phyloP scores from a whole-genome alignment of 1,140 invertebrate species.

The Camponotus floridanus region DNA sequence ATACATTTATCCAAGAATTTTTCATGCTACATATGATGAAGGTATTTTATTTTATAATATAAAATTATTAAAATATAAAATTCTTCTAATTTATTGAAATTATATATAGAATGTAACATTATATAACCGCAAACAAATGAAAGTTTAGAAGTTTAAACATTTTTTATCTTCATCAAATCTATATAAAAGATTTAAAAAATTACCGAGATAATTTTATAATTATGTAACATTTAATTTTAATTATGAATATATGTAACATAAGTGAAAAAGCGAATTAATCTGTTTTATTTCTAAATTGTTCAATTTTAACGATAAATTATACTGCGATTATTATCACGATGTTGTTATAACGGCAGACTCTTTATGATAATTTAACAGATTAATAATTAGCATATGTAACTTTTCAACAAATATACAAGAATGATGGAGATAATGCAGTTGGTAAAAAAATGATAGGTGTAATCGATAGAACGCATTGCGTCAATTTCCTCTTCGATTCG shows the following conservation, averaged over 20 bases:
- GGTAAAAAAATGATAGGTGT: conserved; percentile 25
- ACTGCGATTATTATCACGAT: background rate
- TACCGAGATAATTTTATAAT: background rate
- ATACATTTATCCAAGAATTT: background rate
- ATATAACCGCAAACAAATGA: background rate
- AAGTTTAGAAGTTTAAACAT: background rate
- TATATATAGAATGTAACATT: background rate
- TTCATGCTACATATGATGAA: background rate
- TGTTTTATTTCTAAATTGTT: background rate
- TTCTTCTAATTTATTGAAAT: background rate
- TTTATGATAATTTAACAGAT: background rate
- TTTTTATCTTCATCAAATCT: background rate
- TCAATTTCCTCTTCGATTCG: conserved; percentile 84
- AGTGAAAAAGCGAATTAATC: background rate
- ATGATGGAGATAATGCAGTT: conserved; percentile 5
- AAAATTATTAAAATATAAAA: background rate
- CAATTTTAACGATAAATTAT: background rate
- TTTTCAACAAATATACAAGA: conserved; percentile 16
- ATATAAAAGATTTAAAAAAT: background rate
- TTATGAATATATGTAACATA: background rate
- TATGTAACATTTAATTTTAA: background rate
- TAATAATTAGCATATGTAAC: background rate
- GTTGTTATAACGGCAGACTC: too few species aligned
- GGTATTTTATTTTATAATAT: background rate
- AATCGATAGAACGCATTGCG: conserved; percentile 66